These are phyloP conservation scores for Tetragnatha versicolor DNA, from an alignment of 1,140 invertebrate species.

Conservation along the genomic window DNA sequence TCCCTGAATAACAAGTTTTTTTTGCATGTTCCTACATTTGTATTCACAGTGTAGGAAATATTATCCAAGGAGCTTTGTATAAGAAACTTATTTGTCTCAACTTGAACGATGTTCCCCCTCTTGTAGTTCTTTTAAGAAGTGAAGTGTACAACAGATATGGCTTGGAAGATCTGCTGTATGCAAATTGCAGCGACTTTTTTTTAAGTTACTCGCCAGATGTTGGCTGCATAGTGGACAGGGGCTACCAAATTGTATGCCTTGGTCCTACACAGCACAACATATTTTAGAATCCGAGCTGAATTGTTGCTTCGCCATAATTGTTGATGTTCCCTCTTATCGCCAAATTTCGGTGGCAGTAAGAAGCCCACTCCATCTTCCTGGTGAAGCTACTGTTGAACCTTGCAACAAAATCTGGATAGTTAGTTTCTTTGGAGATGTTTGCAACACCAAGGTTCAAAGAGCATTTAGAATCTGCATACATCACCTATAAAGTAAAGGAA, in stretches of 20 bases:
- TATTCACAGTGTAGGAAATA: neutral
- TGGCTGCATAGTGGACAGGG: neutral
- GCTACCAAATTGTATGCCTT: neutral
- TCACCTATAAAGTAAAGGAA: too few relatives aligned
- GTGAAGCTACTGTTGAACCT: too few relatives aligned
- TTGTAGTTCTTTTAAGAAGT: neutral
- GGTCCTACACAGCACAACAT: neutral
- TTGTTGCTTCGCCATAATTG: neutral
- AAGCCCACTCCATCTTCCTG: too few relatives aligned
- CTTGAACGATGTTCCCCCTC: neutral
- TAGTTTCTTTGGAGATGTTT: too few relatives aligned
- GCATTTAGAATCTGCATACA: too few relatives aligned
- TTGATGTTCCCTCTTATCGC: too few relatives aligned
- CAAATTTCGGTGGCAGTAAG: too few relatives aligned
- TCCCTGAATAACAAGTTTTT: neutral
- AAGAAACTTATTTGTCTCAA: neutral
- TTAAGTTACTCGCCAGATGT: neutral
- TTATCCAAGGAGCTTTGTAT: neutral
- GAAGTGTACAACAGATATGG: neutral
- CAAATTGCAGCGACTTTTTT: neutral
- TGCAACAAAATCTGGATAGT: too few relatives aligned
- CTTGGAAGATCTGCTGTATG: neutral
- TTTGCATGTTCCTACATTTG: neutral
- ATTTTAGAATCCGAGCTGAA: neutral
- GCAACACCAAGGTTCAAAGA: too few relatives aligned